Percentiles rank a stretch among this genome's conserved stretches.
These are phyloP conservation scores for Apostichopus leukothele DNA, from an alignment of 53 echinoderm and acorn worm species.

Conservation along the genomic window DNA sequence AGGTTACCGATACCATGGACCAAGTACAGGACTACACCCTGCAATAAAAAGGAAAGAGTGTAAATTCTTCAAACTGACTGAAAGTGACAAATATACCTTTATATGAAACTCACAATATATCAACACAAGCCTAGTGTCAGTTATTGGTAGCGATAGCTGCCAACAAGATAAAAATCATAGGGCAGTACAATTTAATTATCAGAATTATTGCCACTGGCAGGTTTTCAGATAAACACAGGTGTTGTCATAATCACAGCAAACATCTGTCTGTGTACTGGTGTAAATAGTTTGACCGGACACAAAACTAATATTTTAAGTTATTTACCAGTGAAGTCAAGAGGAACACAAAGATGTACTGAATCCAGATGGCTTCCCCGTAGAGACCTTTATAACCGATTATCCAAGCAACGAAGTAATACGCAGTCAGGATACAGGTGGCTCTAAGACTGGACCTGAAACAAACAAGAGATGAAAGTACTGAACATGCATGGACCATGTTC, in stretches of 20 bases:
- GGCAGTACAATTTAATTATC: too few species aligned
- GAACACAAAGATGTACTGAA: constrained; percentile 58
- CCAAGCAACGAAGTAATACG: constrained; percentile 56
- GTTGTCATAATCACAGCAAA: too few species aligned
- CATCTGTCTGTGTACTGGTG: neutral
- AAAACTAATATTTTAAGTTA: neutral
- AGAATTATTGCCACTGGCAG: too few species aligned
- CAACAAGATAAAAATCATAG: too few species aligned
- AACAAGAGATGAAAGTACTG: neutral
- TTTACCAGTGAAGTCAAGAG: constrained; percentile 36
- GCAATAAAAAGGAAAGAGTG: neutral
- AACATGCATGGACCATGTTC: too few species aligned
- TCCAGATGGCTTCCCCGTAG: constrained; percentile 60
- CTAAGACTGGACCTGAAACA: constrained; percentile 56
- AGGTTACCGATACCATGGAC: constrained; percentile 19
- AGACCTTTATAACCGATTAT: constrained; percentile 57
- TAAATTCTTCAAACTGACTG: too few species aligned
- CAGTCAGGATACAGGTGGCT: constrained; percentile 41
- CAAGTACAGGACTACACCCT: constrained; percentile 9
- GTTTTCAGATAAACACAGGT: too few species aligned
- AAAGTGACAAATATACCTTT: too few species aligned
- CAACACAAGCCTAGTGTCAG: too few species aligned
- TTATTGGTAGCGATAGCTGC: too few species aligned
- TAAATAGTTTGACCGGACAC: neutral
- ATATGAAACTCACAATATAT: too few species aligned